Base-by-base conservation (phyloP, 2,113 vertebrate genomes). In the Pelmatolapia mariae region DNA sequence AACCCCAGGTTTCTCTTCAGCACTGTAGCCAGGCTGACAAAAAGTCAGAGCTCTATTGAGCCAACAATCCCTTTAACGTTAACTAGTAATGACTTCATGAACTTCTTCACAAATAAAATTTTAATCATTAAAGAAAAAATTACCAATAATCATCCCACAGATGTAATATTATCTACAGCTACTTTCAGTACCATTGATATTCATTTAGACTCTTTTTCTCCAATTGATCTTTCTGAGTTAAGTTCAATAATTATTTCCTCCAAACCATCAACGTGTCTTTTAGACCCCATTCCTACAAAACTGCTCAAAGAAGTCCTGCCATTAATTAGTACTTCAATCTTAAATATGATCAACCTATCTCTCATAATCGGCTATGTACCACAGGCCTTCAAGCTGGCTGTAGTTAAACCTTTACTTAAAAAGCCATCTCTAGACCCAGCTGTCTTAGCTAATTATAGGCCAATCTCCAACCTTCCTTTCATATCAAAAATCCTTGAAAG, bases 91-190 rank as follows among this genome's bases (percentile, higher is more conserved):
- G 53, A 24, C n/a, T 54, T 54, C 10, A 12, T 54, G n/a, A 54
- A 54, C n/a, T 54, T 24, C 52, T 54, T 54, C 52, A 54, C 52
- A 54, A 54, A 22, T 54, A 22, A 54, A 54, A 12, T 12, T 12
- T 22, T 54, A 0, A 54, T 12, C 3, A 22, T 54, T 54, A 54
- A 0, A 54, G 52, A 54, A 54, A 12, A 54, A 22, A 0, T 22
- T 22, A 54, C 5, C 52, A 4, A 22, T 54, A 54, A 22, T 4
- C 52, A 22, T 54, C 52, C 2, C 1, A 22, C 10, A 54, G 52
- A 22, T 22, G 52, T 7, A 54, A 54, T 4, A 22, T 22, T 54
- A 54, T 22, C n/a, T 12, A 22, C 5, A 12, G 10, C 10, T 54
- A 54, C 52, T 22, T 0, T 54, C 7, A 54, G n/a, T 22, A 7